Evolutionary conservation across 2,888 invertebrate genomes (phyloP).

Genomic region (Cephus rjabovi): DNA sequence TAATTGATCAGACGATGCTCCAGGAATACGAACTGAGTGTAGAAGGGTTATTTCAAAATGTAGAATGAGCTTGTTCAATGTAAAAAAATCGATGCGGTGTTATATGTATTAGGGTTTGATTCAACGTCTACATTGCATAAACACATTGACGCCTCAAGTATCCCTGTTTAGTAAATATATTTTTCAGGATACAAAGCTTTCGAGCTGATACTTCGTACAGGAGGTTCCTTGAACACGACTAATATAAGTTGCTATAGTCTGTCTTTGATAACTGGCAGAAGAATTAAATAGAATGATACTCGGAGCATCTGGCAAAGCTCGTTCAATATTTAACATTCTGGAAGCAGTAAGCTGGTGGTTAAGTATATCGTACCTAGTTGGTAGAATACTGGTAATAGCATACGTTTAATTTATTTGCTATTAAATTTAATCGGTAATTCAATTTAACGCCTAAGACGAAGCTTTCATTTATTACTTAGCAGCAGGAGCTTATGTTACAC

Average conservation of each 20-base stretch:
- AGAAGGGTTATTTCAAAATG: neutral
- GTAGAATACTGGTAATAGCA: neutral
- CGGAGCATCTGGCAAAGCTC: neutral
- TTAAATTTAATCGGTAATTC: neutral
- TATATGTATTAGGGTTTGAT: constrained; percentile 6
- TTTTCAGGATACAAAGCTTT: neutral
- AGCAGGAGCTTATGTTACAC: neutral
- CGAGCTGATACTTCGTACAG: neutral
- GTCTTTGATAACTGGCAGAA: neutral
- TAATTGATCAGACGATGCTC: neutral
- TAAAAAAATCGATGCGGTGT: neutral
- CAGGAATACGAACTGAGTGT: neutral
- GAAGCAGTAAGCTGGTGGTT: neutral
- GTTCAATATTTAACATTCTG: neutral
- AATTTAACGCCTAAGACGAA: neutral
- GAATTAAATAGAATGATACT: neutral
- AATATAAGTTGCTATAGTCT: neutral
- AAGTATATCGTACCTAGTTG: neutral
- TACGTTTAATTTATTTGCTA: neutral
- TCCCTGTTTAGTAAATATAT: neutral
- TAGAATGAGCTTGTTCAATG: neutral
- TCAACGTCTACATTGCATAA: neutral
- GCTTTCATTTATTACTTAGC: neutral
- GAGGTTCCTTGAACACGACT: neutral
- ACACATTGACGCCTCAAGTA: neutral